Base-by-base conservation (phyloP, 2,113 vertebrate species). In the Australoheros scitulus region DNA sequence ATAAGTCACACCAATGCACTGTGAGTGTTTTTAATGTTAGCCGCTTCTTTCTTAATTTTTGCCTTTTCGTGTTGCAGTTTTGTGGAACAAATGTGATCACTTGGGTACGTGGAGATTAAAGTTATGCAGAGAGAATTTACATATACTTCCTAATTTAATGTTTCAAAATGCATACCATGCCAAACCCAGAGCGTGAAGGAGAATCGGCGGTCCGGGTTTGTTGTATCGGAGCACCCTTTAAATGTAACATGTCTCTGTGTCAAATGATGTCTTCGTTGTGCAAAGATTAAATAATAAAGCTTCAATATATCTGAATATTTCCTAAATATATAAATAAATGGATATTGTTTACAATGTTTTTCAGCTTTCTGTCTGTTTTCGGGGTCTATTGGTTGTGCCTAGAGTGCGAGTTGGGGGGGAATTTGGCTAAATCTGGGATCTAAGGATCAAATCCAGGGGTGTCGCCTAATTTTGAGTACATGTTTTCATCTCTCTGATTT, bases 1-100 rank as follows among this genome's bases (percentile, higher is more conserved):
- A 94, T 87, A 80, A 60, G 41, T 61, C 59, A 84, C 87, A 83
- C 87, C 89, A 90, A 77, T 11, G 60, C 91, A 91, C 88, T 90
- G 86, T 90, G 91, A 92, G 78, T 82, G 83, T 81, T 41, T 41
- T 22, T 78, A n/a, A 76, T 17, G 10, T 26, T 57, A 18, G 58
- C 82, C 14, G 57, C 59, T 80, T 57, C 41, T 57, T 20, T 36
- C n/a, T 15, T 59, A 57, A 3, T n/a, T 29, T 78, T 61, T 22
- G 4, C 55, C 11, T 60, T 3, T 32, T 17, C 22, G 22, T 18
- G 17, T 56, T 1, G 56, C 10, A 24, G 18, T 29, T 50, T 38
- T 76, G 72, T 58, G 58, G n/a, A 72, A 50, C 59, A 32, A 7
- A 7, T 24, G 26, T 61, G 36, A 52, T 74, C 14, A 50, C 26